Base-by-base conservation (phyloP, 2,888 invertebrate genomes). In the Nycteola revayana region DNA sequence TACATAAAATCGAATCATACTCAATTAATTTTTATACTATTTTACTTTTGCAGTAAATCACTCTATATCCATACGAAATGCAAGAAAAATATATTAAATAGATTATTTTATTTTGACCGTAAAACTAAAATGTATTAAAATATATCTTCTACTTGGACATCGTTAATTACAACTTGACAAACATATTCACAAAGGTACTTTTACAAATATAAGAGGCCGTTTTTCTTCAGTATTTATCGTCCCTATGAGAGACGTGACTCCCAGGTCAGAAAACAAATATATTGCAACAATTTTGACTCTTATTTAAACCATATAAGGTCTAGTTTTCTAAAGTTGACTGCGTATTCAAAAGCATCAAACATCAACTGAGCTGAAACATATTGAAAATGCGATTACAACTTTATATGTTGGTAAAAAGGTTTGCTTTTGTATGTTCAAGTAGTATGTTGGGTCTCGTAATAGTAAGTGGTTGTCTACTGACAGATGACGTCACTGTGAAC, bases 401-500 rank as follows among this genome's bases (percentile, higher is more conserved):
- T 49, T 68, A 58, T 42, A 7, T 0, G 2, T n/a, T 18, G 8
- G 24, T 0, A 0, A 33, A 61, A 69, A 45, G 45, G 51, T 26
- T 36, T 37, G 38, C 38, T 57, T 62, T 72, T 2, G 42, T 14
- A 27, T 51, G 43, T 25, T 25, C 7, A 29, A 10, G 14, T 3
- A 32, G 43, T 8, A 49, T 34, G 49, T 44, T n/a, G 47, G 47
- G 59, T 47, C 27, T 57, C 52, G 60, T 62, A 57, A 32, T 36
- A 28, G 54, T 53, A 66, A 75, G 71, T 75, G 67, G 75, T 65
- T 65, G 64, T 62, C 61, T 63, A 73, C 67, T 75, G 79, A 82
- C 78, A 75, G 77, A 82, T 78, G 80, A 71, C 71, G 71, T 71
- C 76, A 71, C n/a, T 64, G 63, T 52, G 68, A 69, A 68, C 72